These are phyloP conservation scores for Ctenoplectra terminalis DNA, from an alignment of 1,140 invertebrate genomes.

Conservation along the genomic window DNA sequence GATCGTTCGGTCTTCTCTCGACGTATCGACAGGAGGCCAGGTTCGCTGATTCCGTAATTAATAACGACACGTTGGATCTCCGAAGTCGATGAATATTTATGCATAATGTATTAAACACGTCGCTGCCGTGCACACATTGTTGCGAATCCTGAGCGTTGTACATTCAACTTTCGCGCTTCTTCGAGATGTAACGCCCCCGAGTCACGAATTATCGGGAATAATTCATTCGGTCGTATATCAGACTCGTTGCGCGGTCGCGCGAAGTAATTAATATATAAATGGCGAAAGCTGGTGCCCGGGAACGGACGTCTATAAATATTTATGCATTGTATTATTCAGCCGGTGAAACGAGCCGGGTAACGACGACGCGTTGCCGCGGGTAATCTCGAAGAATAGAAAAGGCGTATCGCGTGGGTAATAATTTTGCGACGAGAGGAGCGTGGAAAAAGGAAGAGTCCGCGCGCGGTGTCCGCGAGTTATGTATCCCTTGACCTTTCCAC, in stretches of 20 bases:
- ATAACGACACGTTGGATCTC: background rate
- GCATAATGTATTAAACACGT: too few species aligned
- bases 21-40: background rate
- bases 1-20: background rate
- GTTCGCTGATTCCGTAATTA: background rate
- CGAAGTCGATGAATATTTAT: background rate
- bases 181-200: background rate
- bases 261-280: constrained; percentile 77
- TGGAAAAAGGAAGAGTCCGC: background rate
- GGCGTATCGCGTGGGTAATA: constrained; percentile 24
- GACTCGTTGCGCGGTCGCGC: constrained; percentile 9
- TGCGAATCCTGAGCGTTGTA: background rate
- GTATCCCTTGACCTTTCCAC: constrained; percentile 22
- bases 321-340: constrained; percentile 72
- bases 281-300: constrained; percentile 59
- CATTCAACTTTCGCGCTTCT: background rate
- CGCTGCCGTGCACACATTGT: background rate
- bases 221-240: constrained; percentile 10
- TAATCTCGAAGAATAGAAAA: constrained; percentile 60
- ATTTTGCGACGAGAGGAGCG: background rate
- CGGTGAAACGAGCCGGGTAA: constrained; percentile 43
- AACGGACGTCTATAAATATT: constrained; percentile 72
- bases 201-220: constrained; percentile 21
- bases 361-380: constrained; percentile 29
- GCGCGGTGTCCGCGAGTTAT: constrained; percentile 6